These are phyloP conservation scores for Xiphophorus hellerii DNA, from an alignment of 2,113 vertebrate species.

Conservation along the genomic window DNA sequence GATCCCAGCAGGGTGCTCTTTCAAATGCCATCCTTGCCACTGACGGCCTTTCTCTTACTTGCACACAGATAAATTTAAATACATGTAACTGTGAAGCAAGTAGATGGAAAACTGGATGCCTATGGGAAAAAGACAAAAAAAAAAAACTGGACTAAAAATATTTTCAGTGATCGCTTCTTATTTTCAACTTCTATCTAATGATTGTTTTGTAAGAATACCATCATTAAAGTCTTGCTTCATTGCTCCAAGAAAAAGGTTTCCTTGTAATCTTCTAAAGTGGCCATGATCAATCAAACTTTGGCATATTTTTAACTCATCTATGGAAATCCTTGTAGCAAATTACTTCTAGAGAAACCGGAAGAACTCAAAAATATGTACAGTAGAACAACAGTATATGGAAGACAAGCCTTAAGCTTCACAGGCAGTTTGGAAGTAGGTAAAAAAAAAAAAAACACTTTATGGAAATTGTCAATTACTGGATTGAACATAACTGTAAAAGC, in stretches of 20 bases:
- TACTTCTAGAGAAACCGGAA: too few species aligned
- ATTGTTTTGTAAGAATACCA: neutral
- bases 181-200: conserved; percentile 2
- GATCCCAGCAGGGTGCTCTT: conserved; percentile 52
- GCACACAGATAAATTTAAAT: conserved; percentile 8
- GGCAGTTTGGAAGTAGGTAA: neutral
- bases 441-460: too few species aligned
- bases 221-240: neutral
- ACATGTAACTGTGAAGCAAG: neutral
- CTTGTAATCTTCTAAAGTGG: neutral
- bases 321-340: too few species aligned
- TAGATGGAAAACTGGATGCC: neutral
- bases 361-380: too few species aligned
- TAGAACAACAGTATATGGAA: neutral
- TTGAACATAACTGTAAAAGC: too few species aligned
- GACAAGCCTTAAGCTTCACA: neutral
- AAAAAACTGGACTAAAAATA: neutral
- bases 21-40: conserved; percentile 56
- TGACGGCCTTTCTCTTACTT: neutral
- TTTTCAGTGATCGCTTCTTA: neutral
- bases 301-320: too few species aligned
- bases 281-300: neutral
- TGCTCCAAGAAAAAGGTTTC: neutral
- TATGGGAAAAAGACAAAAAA: neutral
- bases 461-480: too few species aligned